A percentile compares a stretch with the other conserved stretches of the same genome.
Conservation (phyloP, 2,888 invertebrate genomes). For the Apotomis betuletana region DNA sequence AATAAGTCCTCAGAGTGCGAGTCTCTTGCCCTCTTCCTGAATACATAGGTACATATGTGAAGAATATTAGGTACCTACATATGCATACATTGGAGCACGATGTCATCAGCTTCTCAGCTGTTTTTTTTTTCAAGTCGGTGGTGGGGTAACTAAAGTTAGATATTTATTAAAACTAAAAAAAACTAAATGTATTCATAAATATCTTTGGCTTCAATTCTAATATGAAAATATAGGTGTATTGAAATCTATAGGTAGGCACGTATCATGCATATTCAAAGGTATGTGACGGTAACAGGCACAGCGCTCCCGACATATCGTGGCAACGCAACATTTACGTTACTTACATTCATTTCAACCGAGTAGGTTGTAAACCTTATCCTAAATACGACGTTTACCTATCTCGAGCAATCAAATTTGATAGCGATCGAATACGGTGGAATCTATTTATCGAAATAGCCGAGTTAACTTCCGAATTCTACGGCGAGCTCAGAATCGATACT, state of each 20-base stretch:
- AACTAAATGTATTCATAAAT: too few species aligned
- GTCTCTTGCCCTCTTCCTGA: slow-evolving; percentile 17
- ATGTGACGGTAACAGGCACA: slow-evolving; percentile 32
- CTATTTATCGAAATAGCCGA: slow-evolving; percentile 71
- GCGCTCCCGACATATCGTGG: slow-evolving; percentile 28
- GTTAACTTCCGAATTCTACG: slow-evolving; percentile 77
- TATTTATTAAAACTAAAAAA: too few species aligned
- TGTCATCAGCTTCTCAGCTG: background rate
- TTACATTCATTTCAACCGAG: slow-evolving; percentile 30
- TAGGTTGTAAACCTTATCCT: slow-evolving; percentile 37
- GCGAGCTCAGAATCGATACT: slow-evolving; percentile 75
- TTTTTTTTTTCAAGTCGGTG: background rate
- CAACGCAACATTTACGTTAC: slow-evolving; percentile 26
- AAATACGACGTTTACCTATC: slow-evolving; percentile 41
- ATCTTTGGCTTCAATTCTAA: background rate
- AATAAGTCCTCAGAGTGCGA: slow-evolving; percentile 18
- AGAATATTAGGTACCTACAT: background rate
- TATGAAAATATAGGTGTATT: background rate
- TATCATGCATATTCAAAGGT: background rate
- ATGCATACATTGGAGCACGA: slow-evolving; percentile 14
- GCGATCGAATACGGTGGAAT: slow-evolving; percentile 72
- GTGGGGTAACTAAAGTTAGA: background rate
- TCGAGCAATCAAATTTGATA: slow-evolving; percentile 73
- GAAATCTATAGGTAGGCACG: too few species aligned
- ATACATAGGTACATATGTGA: slow-evolving; percentile 3